Base-by-base conservation (phyloP, 2,113 vertebrate species). In the Chionis minor region DNA sequence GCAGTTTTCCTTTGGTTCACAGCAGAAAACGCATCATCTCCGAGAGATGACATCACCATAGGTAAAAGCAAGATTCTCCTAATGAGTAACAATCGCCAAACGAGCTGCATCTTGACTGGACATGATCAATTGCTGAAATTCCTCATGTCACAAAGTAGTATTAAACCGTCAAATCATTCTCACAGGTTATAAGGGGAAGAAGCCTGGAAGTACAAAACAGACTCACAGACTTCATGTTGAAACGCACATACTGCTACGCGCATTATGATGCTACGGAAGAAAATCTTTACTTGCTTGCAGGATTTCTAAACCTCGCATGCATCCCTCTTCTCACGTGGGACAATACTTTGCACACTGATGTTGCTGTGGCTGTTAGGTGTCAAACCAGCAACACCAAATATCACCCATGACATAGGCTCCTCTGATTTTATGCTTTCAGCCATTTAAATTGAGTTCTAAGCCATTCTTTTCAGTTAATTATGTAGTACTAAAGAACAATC, bases 381-480 rank as follows among this genome's bases (percentile, higher is more conserved):
- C 32, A 75, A 75, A 44, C 15, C 23, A 51, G 63, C n/a, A 75
- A 72, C 28, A n/a, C 3, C 1, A 4, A 61, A 8, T 56, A 55
- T 7, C 67, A 61, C 23, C 42, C 3, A 2, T 0, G 2, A 61
- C 20, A 51, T 4, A 19, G 6, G 5, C 33, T 81, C 51, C 42
- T 69, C 54, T 4, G 5, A 35, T 45, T 77, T 94, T 49, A 40
- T 49, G 24, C 45, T 73, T 42, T 67, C n/a, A 42, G 14, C 52
- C 49, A 8, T 27, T 85, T 44, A 49, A 62, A 38, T 9, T 32
- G 24, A 70, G 13, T 85, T 59, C n/a, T 54, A 61, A 73, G 30
- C 10, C 3, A 1, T 27, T 87, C 32, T 66, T 88, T 72, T 56
- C 26, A 66, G 51, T 58, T 72, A n/a, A 28, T 49, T 72, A 47